These are phyloP conservation scores for Petaurus breviceps DNA, from an alignment of 2,113 vertebrate genomes.

Conservation along the genomic window DNA sequence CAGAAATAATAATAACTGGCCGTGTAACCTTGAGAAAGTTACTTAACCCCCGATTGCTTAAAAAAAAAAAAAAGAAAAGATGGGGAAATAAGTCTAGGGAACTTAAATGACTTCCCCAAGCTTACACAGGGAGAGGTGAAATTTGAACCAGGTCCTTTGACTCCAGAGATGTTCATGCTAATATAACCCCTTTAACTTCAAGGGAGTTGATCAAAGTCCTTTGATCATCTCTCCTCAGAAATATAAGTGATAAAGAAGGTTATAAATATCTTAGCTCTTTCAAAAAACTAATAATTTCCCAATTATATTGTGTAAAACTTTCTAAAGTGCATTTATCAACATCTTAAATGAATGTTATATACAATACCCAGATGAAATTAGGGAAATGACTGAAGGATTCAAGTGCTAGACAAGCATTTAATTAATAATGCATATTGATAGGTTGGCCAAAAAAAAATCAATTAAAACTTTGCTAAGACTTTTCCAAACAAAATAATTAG, in stretches of 20 bases:
- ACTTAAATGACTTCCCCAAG: no score
- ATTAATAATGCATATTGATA: not conserved
- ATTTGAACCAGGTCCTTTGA: no score
- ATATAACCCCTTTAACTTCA: no score
- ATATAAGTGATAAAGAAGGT: not conserved
- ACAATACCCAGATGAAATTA: slow-evolving; percentile 34
- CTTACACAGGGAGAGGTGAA: no score
- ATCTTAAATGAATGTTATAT: slow-evolving; percentile 9
- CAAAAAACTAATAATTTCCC: not conserved
- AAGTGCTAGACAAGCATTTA: slow-evolving; percentile 25
- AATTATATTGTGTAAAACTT: slow-evolving; percentile 36
- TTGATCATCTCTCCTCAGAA: no score
- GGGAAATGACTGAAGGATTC: not conserved
- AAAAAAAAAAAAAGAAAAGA: no score
- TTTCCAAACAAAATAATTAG: slow-evolving; percentile 30
- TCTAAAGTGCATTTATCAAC: slow-evolving; percentile 47
- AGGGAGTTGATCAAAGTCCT: no score
- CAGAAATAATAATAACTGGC: no score
- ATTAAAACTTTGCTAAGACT: slow-evolving; percentile 4
- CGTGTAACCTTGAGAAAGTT: no score
- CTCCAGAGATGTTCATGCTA: no score
- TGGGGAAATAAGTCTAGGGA: no score
- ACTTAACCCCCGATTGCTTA: no score
- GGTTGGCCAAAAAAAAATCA: slow-evolving; percentile 14
- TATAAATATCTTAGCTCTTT: not conserved